Evolutionary conservation across 2,113 vertebrate genomes (phyloP), one percentile per base, ranked within the genome.

Genomic region (Dromaius novaehollandiae): DNA sequence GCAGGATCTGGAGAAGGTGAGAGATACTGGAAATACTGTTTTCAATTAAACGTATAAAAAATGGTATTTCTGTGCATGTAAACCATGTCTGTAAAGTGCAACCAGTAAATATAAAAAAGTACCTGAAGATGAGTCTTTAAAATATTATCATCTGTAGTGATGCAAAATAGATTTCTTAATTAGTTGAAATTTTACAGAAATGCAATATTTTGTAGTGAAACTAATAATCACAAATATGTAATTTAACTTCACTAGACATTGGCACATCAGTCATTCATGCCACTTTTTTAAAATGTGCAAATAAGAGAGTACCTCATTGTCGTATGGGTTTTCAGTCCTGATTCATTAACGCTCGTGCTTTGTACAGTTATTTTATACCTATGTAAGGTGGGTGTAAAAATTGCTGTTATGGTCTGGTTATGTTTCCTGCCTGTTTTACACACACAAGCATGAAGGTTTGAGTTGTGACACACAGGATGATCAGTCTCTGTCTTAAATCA

Each of bases 1-100:
- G 82, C 99, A 99, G 73, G 99, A 99, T 97, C 98, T 99, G 81
- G 99, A 99, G 95, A 99, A 98, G 99, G 99, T 99, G 95, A 98
- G 98, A 8, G 68, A 77, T 50, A 42, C 19, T 73, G 58, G 14
- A 82, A 90, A 53, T 14, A 13, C 25, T 79, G 26, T 21, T 88
- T 89, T 86, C n/a, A 61, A 19, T 48, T 75, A 56, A 82, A 61
- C 1, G 0, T 68, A 30, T 25, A 80, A 56, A 50, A 8, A 6
- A 5, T 44, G 9, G 19, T 12, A 0, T 46, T 83, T 83, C 34
- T 55, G 0, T 64, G 64, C 20, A 3, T 25, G 18, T 63, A 66
- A 80, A 74, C 75, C 15, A 38, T 30, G 28, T 51, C 66, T 76
- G 19, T 53, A 30, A 77, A 50, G 8, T 48, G 32, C 44, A 46